Percentiles rank a stretch among this genome's conserved stretches.
These are phyloP conservation scores for Piprites chloris DNA, from an alignment of 2,113 vertebrate genomes.

Conservation along the genomic window DNA sequence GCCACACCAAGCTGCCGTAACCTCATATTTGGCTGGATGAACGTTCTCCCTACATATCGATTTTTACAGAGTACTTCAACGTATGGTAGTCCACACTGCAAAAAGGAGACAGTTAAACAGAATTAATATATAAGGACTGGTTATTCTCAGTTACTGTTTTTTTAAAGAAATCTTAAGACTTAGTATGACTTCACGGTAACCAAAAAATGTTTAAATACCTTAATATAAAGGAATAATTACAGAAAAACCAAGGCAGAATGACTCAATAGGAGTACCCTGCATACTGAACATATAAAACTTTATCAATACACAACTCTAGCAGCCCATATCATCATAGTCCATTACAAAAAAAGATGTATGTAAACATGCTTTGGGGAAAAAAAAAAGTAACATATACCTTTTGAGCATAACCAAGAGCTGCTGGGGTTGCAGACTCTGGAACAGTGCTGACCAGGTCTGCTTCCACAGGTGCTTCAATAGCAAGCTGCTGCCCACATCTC, in stretches of 20 bases:
- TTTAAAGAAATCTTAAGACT: neutral
- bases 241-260: neutral
- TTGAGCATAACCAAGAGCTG: constrained; percentile 92
- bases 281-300: neutral
- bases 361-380: neutral
- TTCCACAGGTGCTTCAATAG: constrained; percentile 91
- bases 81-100: constrained; percentile 89
- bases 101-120: neutral
- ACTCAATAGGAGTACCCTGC: fast-evolving
- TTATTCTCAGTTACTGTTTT: neutral
- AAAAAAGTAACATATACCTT: constrained; percentile 73
- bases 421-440: constrained; percentile 95
- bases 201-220: neutral
- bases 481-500: constrained; percentile 92
- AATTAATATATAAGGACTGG: neutral
- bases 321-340: neutral
- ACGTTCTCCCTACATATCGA: constrained; percentile 93
- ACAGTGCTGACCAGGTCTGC: constrained; percentile 97
- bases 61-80: constrained; percentile 98
- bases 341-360: neutral
- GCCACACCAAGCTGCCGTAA: constrained; percentile 94
- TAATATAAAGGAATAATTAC: neutral
- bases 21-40: constrained; percentile 98
- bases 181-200: neutral
- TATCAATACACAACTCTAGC: neutral